These are phyloP conservation scores for Malachius bipustulatus DNA, from an alignment of 2,888 invertebrate genomes.

Conservation along the genomic window DNA sequence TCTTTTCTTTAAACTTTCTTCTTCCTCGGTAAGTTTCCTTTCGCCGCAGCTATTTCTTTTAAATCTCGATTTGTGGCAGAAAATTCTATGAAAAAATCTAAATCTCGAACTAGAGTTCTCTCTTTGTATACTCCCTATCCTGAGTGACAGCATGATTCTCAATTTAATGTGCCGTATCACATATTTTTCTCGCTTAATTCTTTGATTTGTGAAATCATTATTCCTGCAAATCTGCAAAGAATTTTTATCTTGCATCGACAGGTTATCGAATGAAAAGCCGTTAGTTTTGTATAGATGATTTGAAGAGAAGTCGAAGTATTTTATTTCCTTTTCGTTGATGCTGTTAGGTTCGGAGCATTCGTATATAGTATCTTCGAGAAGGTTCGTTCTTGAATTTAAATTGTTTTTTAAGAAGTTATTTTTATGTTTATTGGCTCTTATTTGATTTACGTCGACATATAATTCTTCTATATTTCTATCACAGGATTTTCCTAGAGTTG, in stretches of 20 bases:
- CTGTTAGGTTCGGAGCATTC: slow-evolving; percentile 36
- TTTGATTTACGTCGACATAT: neutral
- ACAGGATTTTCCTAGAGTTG: no score
- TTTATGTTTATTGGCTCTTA: slow-evolving; percentile 11
- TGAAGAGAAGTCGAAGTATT: slow-evolving; percentile 21
- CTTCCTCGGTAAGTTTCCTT: no score
- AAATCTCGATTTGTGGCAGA: neutral
- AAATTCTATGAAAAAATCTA: slow-evolving; percentile 4
- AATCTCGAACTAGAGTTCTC: slow-evolving; percentile 2
- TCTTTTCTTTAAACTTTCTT: slow-evolving; percentile 13
- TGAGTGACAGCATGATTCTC: slow-evolving; percentile 53
- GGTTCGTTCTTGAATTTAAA: slow-evolving; percentile 26
- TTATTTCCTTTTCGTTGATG: slow-evolving; percentile 20
- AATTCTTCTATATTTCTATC: slow-evolving; percentile 7
- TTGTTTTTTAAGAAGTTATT: slow-evolving; percentile 25
- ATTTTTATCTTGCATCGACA: neutral
- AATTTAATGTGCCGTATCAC: slow-evolving; percentile 53
- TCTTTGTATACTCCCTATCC: slow-evolving; percentile 46
- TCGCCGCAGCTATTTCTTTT: neutral
- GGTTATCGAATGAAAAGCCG: slow-evolving; percentile 10
- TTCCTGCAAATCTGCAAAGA: slow-evolving; percentile 3
- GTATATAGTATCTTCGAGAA: slow-evolving; percentile 34
- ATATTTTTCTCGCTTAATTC: slow-evolving; percentile 43
- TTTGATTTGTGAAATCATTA: slow-evolving; percentile 16
- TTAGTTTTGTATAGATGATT: slow-evolving; percentile 15